Base-by-base conservation (phyloP, 2,888 invertebrate genomes). In the Patella ulyssiponensis region DNA sequence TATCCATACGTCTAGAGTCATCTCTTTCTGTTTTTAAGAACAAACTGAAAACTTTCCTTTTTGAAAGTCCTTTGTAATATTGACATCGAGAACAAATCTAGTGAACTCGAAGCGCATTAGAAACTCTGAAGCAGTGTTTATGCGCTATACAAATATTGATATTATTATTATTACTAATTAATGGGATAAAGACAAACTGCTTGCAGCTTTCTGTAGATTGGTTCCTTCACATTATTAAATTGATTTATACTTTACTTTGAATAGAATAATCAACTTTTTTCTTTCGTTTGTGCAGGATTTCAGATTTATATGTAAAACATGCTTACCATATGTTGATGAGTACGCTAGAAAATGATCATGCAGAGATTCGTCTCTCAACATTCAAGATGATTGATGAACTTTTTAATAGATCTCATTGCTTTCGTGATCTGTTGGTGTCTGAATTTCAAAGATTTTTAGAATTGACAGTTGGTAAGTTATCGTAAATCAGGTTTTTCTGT, bases 301-400 rank as follows among this genome's bases (percentile, higher is more conserved):
- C 92, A 12, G 91, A 93, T 81, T 88, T 87, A 44, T 92, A 92
- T 86, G 90, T 93, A 4, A 89, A 91, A 72, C 90, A 92, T 83
- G 91, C 91, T 5, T 92, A 91, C 84, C 89, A 92, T 69, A 82
- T 92, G 64, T 78, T 93, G 69, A 89, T 92, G 86, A 88, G 90
- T 27, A 92, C 93, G 79, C 86, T 94, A 56, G 90, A 91, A 74
- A 92, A 92, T 83, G 91, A 93, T 3, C 94, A 94, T 89, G 90
- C 93, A 17, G 93, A 94, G 91, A 92, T 94, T 73, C 89, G 94
- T 15, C 90, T 91, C 56, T 93, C 93, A 83, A 90, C 93, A 12
- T 92, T 93, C 82, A 92, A 92, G 81, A 91, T 94, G 64, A 92
- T 92, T 74, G 91, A 93, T 85, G 92, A 93, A 82, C 88, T 94